These are phyloP conservation scores for Oreochromis mossambicus DNA, from an alignment of 2,797 vertebrate species.

Conservation along the genomic window DNA sequence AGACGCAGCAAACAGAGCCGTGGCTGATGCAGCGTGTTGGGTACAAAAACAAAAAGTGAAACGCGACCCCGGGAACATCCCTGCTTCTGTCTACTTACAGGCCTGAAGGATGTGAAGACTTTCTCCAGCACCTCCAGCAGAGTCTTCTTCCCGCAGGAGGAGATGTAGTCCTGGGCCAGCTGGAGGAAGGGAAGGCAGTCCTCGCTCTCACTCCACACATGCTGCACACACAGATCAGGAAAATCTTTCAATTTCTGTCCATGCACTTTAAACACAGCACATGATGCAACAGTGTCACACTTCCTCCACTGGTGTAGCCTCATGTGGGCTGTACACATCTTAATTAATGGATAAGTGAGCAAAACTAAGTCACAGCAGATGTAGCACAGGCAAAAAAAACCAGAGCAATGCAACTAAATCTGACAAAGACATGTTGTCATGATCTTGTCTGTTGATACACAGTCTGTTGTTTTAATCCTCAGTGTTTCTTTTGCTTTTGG, in stretches of 20 bases:
- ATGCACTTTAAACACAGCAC: background rate
- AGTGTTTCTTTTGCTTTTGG: background rate
- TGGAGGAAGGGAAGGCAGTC: constrained; percentile 97
- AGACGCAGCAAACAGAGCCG: background rate
- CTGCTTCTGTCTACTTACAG: constrained; percentile 78
- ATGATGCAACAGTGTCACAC: background rate
- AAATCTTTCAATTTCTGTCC: background rate
- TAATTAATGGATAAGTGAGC: background rate
- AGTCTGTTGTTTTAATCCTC: background rate
- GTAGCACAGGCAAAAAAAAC: constrained; percentile 1
- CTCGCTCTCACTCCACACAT: constrained; percentile 98
- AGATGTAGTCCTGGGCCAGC: constrained; percentile 97
- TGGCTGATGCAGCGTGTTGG: background rate
- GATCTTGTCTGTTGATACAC: background rate
- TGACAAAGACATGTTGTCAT: background rate
- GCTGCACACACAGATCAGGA: constrained; percentile 69
- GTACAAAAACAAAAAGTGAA: background rate
- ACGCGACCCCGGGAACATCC: background rate
- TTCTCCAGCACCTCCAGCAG: constrained; percentile 95
- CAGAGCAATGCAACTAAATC: background rate
- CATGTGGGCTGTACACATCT: background rate
- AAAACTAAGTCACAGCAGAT: constrained; percentile 3
- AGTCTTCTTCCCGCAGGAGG: constrained; percentile 97
- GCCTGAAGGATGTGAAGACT: constrained; percentile 98
- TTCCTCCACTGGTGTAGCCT: background rate